Evolutionary conservation across 1,140 invertebrate genomes (phyloP).

Genomic region (Drosophila erecta): DNA sequence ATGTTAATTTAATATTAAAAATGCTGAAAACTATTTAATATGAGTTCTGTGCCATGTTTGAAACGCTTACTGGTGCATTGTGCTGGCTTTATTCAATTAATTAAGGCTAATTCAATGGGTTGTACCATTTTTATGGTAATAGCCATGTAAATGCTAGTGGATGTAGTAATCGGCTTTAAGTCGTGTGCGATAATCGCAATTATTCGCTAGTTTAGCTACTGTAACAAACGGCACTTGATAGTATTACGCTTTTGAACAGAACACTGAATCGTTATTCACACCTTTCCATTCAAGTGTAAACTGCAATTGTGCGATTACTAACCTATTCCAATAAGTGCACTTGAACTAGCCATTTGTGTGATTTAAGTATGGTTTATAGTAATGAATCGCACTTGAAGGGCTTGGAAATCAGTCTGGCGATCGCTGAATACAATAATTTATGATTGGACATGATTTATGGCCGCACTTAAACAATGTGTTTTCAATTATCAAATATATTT

Average conservation of each 20-base stretch:
- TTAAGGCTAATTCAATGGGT: constrained; percentile 17
- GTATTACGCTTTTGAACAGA: neutral
- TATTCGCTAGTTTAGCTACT: constrained; percentile 20
- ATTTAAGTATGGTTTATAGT: constrained; percentile 10
- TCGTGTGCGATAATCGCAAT: constrained; percentile 23
- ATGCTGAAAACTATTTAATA: neutral
- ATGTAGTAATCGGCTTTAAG: constrained; percentile 6
- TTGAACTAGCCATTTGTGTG: constrained; percentile 14
- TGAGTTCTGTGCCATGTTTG: neutral
- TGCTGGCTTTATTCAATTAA: constrained; percentile 5
- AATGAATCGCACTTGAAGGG: neutral
- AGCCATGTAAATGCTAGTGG: constrained; percentile 11
- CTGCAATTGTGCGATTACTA: constrained; percentile 19
- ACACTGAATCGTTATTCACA: constrained; percentile 7
- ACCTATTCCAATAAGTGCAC: constrained; percentile 38
- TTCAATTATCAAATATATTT: constrained; percentile 66
- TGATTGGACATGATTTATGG: constrained; percentile 43
- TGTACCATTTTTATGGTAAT: constrained; percentile 13
- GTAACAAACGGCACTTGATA: constrained; percentile 4
- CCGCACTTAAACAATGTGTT: constrained; percentile 53
- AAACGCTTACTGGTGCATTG: neutral
- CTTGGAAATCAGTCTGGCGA: constrained; percentile 23
- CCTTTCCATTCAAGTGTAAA: constrained; percentile 1
- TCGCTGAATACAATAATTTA: constrained; percentile 31
- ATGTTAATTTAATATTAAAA: neutral